A percentile compares a stretch with the other conserved stretches of the same genome.
phyloP scores from a whole-genome alignment of 1,140 invertebrate genomes.

The Frieseomelitta varia region DNA sequence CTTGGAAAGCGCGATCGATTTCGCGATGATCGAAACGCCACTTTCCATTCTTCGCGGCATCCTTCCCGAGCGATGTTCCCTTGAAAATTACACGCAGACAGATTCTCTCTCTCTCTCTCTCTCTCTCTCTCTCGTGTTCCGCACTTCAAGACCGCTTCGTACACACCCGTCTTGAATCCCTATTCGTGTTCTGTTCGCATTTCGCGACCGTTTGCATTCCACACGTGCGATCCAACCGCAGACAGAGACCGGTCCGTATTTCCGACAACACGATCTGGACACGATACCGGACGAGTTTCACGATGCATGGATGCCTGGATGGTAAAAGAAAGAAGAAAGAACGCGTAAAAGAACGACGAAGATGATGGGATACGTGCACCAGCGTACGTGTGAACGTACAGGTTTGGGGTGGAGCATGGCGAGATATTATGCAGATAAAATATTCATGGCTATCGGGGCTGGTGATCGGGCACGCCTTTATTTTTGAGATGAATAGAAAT shows the following conservation, averaged over 20 bases:
- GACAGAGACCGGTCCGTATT: constrained; percentile 11
- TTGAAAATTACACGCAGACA: not conserved
- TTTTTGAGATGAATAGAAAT: constrained; percentile 77
- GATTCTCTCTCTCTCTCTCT: not conserved
- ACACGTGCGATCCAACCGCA: not conserved
- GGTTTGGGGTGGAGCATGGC: not conserved
- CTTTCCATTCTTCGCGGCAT: not conserved
- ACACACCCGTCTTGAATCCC: not conserved
- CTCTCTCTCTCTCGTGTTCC: not conserved
- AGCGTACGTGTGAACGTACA: constrained; percentile 11
- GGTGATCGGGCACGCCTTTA: constrained; percentile 73
- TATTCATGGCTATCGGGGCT: constrained; percentile 75
- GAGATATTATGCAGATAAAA: constrained; percentile 76
- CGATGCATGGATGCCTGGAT: not conserved
- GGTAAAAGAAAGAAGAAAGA: constrained; percentile 2
- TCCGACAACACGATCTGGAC: not conserved
- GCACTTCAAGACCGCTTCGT: too few species aligned
- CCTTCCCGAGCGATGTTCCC: not conserved
- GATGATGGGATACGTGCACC: constrained; percentile 22
- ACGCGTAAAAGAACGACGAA: too few species aligned
- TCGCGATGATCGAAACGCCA: not conserved
- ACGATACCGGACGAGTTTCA: constrained; percentile 7
- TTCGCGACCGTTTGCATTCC: constrained; percentile 28
- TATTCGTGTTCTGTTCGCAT: not conserved
- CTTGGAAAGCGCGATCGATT: not conserved